Base-by-base conservation (phyloP, 2,797 vertebrate genomes). In the Margarornis squamiger region DNA sequence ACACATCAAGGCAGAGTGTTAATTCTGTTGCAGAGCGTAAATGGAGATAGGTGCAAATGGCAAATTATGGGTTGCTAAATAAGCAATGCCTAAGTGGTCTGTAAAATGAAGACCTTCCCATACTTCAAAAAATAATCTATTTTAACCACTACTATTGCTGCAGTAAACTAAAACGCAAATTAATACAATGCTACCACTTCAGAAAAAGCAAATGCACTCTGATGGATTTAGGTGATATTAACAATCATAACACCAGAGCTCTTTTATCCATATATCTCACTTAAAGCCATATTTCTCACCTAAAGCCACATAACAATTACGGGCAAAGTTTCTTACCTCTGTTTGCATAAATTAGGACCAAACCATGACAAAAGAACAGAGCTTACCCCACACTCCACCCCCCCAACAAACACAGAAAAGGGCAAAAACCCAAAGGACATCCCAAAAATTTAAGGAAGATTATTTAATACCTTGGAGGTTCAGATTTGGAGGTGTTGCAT, bases 21-120 rank as follows among this genome's bases (percentile, higher is more conserved):
- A 72, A 48, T 90, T 91, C 41, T 49, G 34, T 38, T 74, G 49
- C 41, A 74, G n/a, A 90, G 23, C 0, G 0, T 65, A 75, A 90
- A 65, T 29, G n/a, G 62, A 86, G 71, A 59, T 32, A 59, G 59
- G 61, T 73, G 48, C 67, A 91, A 93, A 48, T 48, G n/a, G 68
- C 29, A 82, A 73, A 66, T 59, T 73, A 59, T 34, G 26, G 43
- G 52, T 51, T 94, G 34, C 73, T 88, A 66, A 84, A 84, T 66
- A 86, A 94, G 58, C 46, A 78, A 54, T 68, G 54, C 34, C 86
- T 85, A 87, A 92, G 85, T 63, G 63, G n/a, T 87, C 67, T 91
- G 67, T 87, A 70, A 91, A 92, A 92, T 71, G 10, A 66, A 92
- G 39, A 76, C 10, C 82, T n/a, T 87, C 36, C 36, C 67, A 63